Conservation (phyloP, 92 coral and sea anemone species). For the Diadumene lineata region DNA sequence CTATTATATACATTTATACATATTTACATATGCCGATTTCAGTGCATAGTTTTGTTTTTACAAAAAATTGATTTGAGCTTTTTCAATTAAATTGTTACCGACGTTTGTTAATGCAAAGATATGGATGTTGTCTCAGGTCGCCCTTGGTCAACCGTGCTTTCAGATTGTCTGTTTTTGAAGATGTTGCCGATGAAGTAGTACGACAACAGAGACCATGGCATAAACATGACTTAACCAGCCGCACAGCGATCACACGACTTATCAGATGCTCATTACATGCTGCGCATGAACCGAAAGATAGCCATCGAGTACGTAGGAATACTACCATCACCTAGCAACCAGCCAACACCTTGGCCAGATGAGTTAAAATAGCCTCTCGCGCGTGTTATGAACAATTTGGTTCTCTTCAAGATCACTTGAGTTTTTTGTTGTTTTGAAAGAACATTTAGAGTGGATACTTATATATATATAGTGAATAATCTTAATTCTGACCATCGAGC, state of each 20-base stretch:
- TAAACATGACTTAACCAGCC: background rate
- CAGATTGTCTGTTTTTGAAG: constrained; percentile 27
- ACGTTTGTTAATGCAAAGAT: background rate
- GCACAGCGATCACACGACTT: constrained; percentile 27
- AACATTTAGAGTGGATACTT: too few relatives aligned
- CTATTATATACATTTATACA: too few relatives aligned
- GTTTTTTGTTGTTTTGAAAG: too few relatives aligned
- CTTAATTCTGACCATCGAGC: too few relatives aligned
- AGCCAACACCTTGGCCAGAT: background rate
- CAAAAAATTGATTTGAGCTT: too few relatives aligned
- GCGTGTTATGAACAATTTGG: background rate
- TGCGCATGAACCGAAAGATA: constrained; percentile 14
- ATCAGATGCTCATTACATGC: constrained; percentile 27
- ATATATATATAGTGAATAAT: too few relatives aligned
- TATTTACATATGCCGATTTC: too few relatives aligned
- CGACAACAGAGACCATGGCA: constrained; percentile 9
- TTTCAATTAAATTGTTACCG: too few relatives aligned
- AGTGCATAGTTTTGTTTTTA: too few relatives aligned
- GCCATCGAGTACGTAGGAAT: constrained; percentile 8
- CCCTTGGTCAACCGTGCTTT: constrained; percentile 36
- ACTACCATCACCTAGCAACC: constrained; percentile 4
- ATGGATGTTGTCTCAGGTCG: constrained; percentile 7
- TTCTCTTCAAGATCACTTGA: too few relatives aligned
- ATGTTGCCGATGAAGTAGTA: constrained; percentile 7
- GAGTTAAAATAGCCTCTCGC: background rate